Evolutionary conservation across 2,888 invertebrate genomes (phyloP), one percentile per base, ranked within the genome.

Genomic region (Drosophila rubida): DNA sequence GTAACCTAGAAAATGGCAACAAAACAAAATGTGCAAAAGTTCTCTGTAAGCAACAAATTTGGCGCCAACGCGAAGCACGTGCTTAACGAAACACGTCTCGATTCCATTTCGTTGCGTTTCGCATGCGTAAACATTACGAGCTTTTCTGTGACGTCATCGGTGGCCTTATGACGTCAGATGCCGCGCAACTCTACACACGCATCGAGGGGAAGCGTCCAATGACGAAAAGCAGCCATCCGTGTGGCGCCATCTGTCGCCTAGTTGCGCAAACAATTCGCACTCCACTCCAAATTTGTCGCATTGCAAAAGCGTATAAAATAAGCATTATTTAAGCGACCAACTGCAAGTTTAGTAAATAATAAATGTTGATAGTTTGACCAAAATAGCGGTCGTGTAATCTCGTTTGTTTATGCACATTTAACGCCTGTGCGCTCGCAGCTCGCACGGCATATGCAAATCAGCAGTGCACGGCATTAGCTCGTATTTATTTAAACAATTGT

Each of bases 101-200:
- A 22, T 75, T 70, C 75, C 75, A 55, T 48, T 59, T 19, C 53
- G 59, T 69, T 66, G 41, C 65, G 51, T 60, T 69, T 73, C 75
- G 37, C 65, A 51, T 76, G 62, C 78, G 79, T 82, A 87, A 82
- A 78, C 79, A 82, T 48, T 69, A 60, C 25, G 46, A 82, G 82
- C 82, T 82, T 84, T 87, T 82, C 60, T 79, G 75, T 87, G 87
- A 85, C 78, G 85, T 83, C 83, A 82, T 67, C 2, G 44, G 44
- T 49, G 78, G 23, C 78, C 72, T 67, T 59, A 78, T 84, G 84
- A 87, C 82, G 81, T 81, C 84, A 87, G 58, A 27, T 50, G 42
- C 2, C 0, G 9, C 3, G 11, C 44, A 72, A 75, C 49, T 86
- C 80, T 81, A 75, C 86, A 81, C 41, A 49, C 23, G 7, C 41